Percentiles rank a stretch among this genome's conserved stretches.
Evolutionary conservation across 2,888 invertebrate species (phyloP).

Genomic region (Nephrotoma appendiculata): DNA sequence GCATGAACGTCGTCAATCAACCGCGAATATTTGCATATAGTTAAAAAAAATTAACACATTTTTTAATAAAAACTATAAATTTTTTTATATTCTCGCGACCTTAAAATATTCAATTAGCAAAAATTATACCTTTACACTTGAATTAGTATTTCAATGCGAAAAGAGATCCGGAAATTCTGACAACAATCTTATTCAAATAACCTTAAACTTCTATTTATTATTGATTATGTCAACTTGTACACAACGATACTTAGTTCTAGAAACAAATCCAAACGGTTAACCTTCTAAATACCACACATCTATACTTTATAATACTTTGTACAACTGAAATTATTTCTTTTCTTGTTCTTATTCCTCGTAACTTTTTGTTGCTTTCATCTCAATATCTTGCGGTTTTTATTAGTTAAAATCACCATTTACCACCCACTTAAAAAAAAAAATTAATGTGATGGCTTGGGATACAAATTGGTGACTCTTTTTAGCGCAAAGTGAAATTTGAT

Average conservation of each 20-base stretch:
- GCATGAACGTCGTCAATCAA: background rate
- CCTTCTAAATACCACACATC: background rate
- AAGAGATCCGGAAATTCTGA: background rate
- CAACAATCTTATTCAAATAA: background rate
- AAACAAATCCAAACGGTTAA: background rate
- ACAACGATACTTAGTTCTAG: background rate
- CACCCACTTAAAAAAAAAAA: background rate
- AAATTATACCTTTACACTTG: background rate
- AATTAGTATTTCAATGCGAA: background rate
- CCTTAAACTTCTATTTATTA: background rate
- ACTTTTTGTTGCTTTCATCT: background rate
- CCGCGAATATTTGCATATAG: background rate
- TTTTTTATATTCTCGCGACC: background rate
- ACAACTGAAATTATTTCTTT: background rate
- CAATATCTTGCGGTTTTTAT: background rate
- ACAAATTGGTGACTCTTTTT: no score
- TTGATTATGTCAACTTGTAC: background rate
- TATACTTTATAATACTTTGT: background rate
- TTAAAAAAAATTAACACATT: background rate
- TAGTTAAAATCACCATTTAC: background rate
- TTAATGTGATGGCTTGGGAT: no score
- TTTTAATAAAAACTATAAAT: background rate
- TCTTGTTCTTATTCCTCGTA: background rate
- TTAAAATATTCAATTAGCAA: background rate
- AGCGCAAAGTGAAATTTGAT: no score